These are phyloP conservation scores for Physocephala rufipes DNA, from an alignment of 2,888 invertebrate genomes.

Conservation along the genomic window DNA sequence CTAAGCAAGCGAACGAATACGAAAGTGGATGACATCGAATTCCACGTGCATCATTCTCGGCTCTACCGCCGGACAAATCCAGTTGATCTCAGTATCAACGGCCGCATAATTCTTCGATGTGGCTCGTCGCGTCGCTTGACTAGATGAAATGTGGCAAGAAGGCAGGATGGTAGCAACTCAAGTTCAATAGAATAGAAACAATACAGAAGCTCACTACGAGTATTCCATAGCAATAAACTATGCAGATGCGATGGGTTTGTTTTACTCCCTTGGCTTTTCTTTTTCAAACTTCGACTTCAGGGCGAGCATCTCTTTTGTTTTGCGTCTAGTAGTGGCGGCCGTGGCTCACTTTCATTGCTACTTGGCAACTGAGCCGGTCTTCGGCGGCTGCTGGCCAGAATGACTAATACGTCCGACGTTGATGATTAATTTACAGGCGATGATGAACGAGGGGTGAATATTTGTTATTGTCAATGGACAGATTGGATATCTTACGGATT, in stretches of 20 bases:
- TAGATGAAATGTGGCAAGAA: background rate
- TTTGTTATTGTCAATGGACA: conserved; percentile 44
- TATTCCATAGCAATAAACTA: conserved; percentile 54
- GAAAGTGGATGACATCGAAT: conserved; percentile 31
- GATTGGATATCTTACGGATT: background rate
- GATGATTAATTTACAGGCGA: conserved; percentile 44
- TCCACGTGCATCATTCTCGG: conserved; percentile 14
- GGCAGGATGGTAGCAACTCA: background rate
- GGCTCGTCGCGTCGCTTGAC: background rate
- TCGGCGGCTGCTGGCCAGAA: conserved; percentile 3
- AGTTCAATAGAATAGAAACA: background rate
- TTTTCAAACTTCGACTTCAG: conserved; percentile 26
- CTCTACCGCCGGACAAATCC: conserved; percentile 15
- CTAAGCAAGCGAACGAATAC: background rate
- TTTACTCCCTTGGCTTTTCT: conserved; percentile 7
- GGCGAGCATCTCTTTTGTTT: background rate
- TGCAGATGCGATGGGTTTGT: conserved; percentile 55
- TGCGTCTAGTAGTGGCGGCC: background rate
- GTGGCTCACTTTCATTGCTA: background rate
- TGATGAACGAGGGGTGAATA: conserved; percentile 36
- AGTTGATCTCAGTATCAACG: conserved; percentile 15
- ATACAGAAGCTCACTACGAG: conserved; percentile 49
- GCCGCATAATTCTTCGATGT: conserved; percentile 27
- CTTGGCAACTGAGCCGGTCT: background rate
- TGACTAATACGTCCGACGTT: conserved; percentile 41